Conservation (phyloP, 2,113 vertebrate genomes). For the Gallinago paraguaiae region DNA sequence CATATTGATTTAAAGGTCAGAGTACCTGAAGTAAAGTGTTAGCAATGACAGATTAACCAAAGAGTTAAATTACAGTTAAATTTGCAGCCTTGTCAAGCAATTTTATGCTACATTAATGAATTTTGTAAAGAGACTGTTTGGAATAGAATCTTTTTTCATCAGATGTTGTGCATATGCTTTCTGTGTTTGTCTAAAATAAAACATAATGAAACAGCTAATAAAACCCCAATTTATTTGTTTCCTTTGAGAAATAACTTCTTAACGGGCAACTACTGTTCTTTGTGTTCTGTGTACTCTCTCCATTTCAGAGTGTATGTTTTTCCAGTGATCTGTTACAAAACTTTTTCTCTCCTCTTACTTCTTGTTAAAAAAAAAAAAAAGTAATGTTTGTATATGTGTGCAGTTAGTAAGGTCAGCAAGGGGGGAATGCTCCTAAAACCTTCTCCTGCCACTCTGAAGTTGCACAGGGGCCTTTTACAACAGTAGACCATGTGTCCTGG, state of each 20-base stretch:
- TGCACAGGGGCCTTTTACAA: not conserved
- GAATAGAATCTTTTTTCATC: slow-evolving; percentile 72
- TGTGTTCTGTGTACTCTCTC: slow-evolving; percentile 53
- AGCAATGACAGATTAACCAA: slow-evolving; percentile 67
- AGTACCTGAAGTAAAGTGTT: slow-evolving; percentile 64
- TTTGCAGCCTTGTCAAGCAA: slow-evolving; percentile 67
- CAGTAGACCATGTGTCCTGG: not conserved
- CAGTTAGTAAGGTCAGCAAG: not conserved
- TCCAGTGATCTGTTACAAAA: slow-evolving; percentile 7
- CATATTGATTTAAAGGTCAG: slow-evolving; percentile 67
- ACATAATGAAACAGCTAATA: slow-evolving; percentile 83
- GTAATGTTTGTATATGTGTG: not conserved
- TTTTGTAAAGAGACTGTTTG: slow-evolving; percentile 69
- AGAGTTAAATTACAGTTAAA: slow-evolving; percentile 71
- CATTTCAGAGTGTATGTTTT: slow-evolving; percentile 58
- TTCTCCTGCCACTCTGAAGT: not conserved
- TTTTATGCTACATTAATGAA: slow-evolving; percentile 73
- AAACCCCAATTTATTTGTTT: slow-evolving; percentile 74
- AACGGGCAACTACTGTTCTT: slow-evolving; percentile 58
- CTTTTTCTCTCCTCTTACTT: slow-evolving; percentile 41
- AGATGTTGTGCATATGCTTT: slow-evolving; percentile 72
- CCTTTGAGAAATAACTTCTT: slow-evolving; percentile 65
- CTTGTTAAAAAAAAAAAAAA: slow-evolving; percentile 5
- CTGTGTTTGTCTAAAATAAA: slow-evolving; percentile 77
- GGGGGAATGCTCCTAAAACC: not conserved